Evolutionary conservation across 2,113 vertebrate genomes (phyloP), one percentile per base, ranked within the genome.

Genomic region (Toxotes chatareus): DNA sequence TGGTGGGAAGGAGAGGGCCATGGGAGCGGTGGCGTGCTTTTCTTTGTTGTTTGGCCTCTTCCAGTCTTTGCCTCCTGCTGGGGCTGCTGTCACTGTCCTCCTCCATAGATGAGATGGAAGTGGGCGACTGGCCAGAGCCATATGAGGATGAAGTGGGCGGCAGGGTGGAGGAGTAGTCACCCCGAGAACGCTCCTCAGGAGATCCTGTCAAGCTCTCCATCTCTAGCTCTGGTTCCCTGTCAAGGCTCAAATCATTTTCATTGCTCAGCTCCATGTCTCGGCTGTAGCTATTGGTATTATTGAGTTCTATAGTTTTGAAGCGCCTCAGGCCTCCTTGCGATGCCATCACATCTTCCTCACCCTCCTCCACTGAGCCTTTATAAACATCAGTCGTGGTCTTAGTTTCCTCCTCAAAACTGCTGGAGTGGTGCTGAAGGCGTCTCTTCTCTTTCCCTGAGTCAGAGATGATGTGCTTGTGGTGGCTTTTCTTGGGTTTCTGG

Each of bases 31-130:
- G 98, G 3, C 98, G 95, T 70, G 98, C 98, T 88, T 99, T 99
- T 76, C 98, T 96, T 89, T 99, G 98, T 89, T 99, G 98, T 80
- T 99, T 99, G 0, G 97, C 98, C 38, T 99, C 98, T 66, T 99
- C 98, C 0, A 99, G 93, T 27, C 97, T 94, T 92, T 99, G 98
- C 76, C 97, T 93, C 64, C 98, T 97, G 91, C 98, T 99, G 38
- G 98, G 98, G 82, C 98, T 99, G 88, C 98, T 99, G 88, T 99
- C 98, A 0, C 98, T 99, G 88, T 99, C 98, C 82, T 99, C 98
- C 86, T 99, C 98, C 80, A 99, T 96, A 0, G 98, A 99, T 34
- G 98, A 99, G 79, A 99, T 95, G 44, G 98, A 99, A 14, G 98
- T 99, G 72, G 98, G 98, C 0, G 98, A 99, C 77, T 97, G 97